Evolutionary conservation across 2,888 invertebrate species (phyloP).

Genomic region (Trissolcus japonicus): DNA sequence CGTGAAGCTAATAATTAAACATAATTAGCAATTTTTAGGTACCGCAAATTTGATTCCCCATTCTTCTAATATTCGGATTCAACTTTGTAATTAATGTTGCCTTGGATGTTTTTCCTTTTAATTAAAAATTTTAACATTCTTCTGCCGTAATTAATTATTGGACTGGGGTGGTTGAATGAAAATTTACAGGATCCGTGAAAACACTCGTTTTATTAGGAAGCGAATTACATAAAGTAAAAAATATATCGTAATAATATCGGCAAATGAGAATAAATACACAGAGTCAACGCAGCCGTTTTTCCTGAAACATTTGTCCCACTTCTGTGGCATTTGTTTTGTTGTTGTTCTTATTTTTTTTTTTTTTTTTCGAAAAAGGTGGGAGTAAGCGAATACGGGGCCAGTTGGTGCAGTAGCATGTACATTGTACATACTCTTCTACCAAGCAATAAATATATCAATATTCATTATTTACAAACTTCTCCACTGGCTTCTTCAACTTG

Average conservation of each 20-base stretch:
- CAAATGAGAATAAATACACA: conserved; percentile 59
- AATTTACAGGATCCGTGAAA: conserved; percentile 46
- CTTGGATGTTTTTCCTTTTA: background rate
- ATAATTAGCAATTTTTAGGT: conserved; percentile 10
- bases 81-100: conserved; percentile 6
- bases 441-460: conserved; percentile 60
- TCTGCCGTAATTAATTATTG: background rate
- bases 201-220: conserved; percentile 60
- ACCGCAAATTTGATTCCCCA: background rate
- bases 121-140: conserved; percentile 2
- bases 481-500: conserved; percentile 13
- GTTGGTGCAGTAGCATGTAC: conserved; percentile 58
- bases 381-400: conserved; percentile 57
- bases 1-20: conserved; percentile 21
- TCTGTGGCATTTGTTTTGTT: conserved; percentile 42
- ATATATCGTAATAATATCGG: conserved; percentile 58
- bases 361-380: conserved; percentile 53
- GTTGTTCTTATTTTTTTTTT: conserved; percentile 6
- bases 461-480: conserved; percentile 58
- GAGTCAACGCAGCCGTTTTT: conserved; percentile 55
- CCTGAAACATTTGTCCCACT: conserved; percentile 55
- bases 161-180: conserved; percentile 4
- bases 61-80: background rate
- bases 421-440: conserved; percentile 59
- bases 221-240: conserved; percentile 59